Percentiles rank a stretch among this genome's conserved stretches.
Conservation (phyloP, 2,888 invertebrate genomes). For the Panorpa germanica region DNA sequence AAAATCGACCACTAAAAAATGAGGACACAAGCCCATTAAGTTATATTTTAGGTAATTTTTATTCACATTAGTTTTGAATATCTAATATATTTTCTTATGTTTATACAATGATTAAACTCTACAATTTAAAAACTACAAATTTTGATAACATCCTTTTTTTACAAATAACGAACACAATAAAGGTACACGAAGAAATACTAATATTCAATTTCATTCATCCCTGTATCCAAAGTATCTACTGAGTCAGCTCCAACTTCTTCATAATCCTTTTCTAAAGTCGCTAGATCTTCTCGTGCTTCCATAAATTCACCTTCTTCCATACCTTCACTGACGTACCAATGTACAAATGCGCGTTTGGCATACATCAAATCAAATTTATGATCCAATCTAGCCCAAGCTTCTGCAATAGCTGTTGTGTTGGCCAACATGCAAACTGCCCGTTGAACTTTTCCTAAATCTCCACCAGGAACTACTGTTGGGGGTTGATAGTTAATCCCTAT, state of each 20-base stretch:
- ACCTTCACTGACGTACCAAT: slow-evolving; percentile 60
- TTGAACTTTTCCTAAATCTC: slow-evolving; percentile 52
- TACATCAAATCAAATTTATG: slow-evolving; percentile 85
- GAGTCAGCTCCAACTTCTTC: slow-evolving; percentile 53
- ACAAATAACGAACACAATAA: too few relatives aligned
- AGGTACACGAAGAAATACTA: too few relatives aligned
- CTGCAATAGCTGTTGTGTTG: slow-evolving; percentile 70
- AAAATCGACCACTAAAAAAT: too few relatives aligned
- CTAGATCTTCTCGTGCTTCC: slow-evolving; percentile 61
- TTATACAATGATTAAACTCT: too few relatives aligned
- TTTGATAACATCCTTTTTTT: too few relatives aligned
- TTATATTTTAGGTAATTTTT: too few relatives aligned
- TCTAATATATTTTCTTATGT: too few relatives aligned
- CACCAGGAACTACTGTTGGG: slow-evolving; percentile 54
- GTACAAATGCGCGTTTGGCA: slow-evolving; percentile 60
- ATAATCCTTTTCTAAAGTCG: slow-evolving; percentile 51
- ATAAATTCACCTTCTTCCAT: slow-evolving; percentile 73
- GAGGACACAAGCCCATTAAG: too few relatives aligned
- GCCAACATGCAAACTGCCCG: slow-evolving; percentile 72
- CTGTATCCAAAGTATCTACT: too few relatives aligned
- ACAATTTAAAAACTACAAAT: too few relatives aligned
- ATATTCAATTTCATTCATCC: too few relatives aligned
- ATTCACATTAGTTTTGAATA: too few relatives aligned
- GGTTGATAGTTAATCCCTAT: slow-evolving; percentile 58
- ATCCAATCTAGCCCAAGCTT: slow-evolving; percentile 71